Evolutionary conservation across 2,888 invertebrate genomes (phyloP).

Genomic region (Nesidiocoris tenuis): DNA sequence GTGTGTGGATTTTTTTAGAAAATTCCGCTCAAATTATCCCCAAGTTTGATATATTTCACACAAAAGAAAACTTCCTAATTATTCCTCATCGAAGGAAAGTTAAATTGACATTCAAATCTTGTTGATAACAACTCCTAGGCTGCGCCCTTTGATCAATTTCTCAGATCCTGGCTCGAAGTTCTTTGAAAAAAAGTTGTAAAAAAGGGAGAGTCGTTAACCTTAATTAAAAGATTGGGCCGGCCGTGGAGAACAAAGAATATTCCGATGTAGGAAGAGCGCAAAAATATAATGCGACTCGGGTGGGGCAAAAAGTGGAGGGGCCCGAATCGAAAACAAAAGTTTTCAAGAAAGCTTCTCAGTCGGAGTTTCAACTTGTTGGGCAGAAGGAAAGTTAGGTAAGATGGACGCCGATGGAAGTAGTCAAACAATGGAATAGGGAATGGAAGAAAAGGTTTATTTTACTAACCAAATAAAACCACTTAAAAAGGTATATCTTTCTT

Average conservation of each 20-base stretch:
- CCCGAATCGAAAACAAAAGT: conserved; percentile 21
- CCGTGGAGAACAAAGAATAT: conserved; percentile 16
- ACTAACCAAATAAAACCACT: conserved; percentile 15
- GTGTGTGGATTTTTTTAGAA: too few relatives aligned
- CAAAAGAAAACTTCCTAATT: conserved; percentile 18
- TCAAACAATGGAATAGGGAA: conserved; percentile 23
- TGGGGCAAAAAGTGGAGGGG: conserved; percentile 2
- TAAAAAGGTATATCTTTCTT: neutral
- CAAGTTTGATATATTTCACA: neutral
- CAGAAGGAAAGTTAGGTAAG: neutral
- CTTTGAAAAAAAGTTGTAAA: conserved; percentile 17
- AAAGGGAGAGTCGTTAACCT: conserved; percentile 22
- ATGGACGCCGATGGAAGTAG: neutral
- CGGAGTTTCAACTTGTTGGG: conserved; percentile 7
- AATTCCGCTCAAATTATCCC: neutral
- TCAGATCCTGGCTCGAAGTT: neutral
- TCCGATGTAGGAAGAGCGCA: neutral
- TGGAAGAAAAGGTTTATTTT: conserved; percentile 20
- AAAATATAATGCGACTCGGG: neutral
- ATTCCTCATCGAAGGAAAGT: conserved; percentile 16
- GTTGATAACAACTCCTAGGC: conserved; percentile 3
- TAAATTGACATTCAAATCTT: conserved; percentile 28
- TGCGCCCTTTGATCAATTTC: conserved; percentile 12
- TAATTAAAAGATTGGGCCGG: conserved; percentile 25
- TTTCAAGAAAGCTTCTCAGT: conserved; percentile 14